Evolutionary conservation across 1,140 invertebrate genomes (phyloP), one percentile per base, ranked within the genome.

Genomic region (Chrysomallon squamiferum): DNA sequence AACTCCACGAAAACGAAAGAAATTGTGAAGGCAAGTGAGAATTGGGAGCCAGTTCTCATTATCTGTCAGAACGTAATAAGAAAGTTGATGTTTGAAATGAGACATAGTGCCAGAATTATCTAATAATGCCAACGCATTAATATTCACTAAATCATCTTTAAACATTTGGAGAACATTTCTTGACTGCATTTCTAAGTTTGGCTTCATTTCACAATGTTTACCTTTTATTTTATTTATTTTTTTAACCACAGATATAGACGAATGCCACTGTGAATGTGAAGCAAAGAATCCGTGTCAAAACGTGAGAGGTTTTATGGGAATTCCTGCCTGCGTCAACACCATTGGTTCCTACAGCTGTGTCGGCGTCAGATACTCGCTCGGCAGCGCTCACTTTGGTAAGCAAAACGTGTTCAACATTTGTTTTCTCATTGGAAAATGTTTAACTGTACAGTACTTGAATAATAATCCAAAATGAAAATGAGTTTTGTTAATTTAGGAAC

Each of bases 21-120:
- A 54, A 54, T 22, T 54, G 50, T 54, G 50, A 54, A 54, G 50
- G 50, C 29, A 54, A 54, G 29, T 52, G 49, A 0, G 2, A 47
- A 11, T 22, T 11, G 11, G 41, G n/a, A 13, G 41, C 41, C n/a
- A 0, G 11, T 43, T 43, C 11, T n/a, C 11, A 43, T 13, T n/a
- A 13, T n/a, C n/a, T 43, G 11, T n/a, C 11, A 43, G 11, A 13
- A 20, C 2, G 20, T 45, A 20, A 13, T 18, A 45, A 2, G 20
- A 45, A 45, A 1, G 1, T 45, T 13, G 20, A 45, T 20, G 41
- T 43, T 11, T 43, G 9, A n/a, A 9, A n/a, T 43, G 41, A 9
- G 41, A 11, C 41, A 43, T 43, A n/a, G 9, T 11, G 41, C 9
- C 41, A 45, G 1, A 20, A 2, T 20, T 18, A 18, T 20, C 43